Percentiles rank a stretch among this genome's conserved stretches.
These are phyloP conservation scores for Mythimna ferrago DNA, from an alignment of 2,888 invertebrate species.

Conservation along the genomic window DNA sequence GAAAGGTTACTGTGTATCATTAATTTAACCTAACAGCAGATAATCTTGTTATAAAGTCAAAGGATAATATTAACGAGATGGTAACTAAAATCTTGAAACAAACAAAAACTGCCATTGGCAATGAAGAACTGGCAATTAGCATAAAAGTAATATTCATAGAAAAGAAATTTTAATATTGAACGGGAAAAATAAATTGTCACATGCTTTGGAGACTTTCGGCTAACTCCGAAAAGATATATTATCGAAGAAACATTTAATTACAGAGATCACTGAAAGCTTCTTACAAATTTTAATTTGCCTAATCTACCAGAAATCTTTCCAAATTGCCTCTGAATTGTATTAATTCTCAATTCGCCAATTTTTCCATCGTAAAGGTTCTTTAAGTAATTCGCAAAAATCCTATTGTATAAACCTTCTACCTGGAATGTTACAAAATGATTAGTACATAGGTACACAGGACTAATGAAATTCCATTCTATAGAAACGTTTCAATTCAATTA, in stretches of 20 bases:
- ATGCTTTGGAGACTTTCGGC: background rate
- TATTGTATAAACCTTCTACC: background rate
- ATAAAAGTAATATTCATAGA: background rate
- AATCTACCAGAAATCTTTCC: slow-evolving; percentile 11
- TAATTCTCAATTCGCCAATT: background rate
- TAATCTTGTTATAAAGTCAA: slow-evolving; percentile 21
- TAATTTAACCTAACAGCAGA: slow-evolving; percentile 4
- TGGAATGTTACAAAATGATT: slow-evolving; percentile 25
- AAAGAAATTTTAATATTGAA: background rate
- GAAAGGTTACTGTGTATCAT: slow-evolving; percentile 26
- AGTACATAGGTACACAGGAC: slow-evolving; percentile 25
- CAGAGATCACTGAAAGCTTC: slow-evolving; percentile 21
- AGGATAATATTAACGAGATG: background rate
- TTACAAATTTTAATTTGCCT: slow-evolving; percentile 15
- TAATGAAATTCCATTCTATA: slow-evolving; percentile 52
- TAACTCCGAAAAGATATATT: slow-evolving; percentile 1
- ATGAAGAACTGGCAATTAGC: background rate
- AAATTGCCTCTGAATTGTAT: slow-evolving; percentile 17
- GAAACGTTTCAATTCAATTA: slow-evolving; percentile 61
- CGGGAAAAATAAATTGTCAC: background rate
- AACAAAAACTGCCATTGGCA: background rate
- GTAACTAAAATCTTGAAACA: background rate
- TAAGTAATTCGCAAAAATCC: background rate
- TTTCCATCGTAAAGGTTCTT: background rate
- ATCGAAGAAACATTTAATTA: slow-evolving; percentile 4